These are phyloP conservation scores for Drosophila putrida DNA, from an alignment of 2,888 invertebrate species.

Conservation along the genomic window DNA sequence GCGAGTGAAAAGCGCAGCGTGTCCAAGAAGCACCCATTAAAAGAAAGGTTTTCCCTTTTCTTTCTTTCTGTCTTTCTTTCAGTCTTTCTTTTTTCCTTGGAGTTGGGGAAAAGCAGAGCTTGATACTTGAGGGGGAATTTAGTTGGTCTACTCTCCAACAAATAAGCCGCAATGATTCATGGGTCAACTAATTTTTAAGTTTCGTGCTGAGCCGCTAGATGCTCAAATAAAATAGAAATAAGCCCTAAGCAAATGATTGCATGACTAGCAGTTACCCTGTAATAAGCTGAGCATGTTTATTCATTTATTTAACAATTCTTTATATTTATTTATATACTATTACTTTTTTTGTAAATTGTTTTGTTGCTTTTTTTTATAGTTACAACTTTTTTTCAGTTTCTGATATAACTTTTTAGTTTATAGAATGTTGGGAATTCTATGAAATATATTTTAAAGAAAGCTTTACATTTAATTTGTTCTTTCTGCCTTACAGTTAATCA, in stretches of 20 bases:
- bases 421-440: background rate
- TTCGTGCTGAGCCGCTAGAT: constrained; percentile 44
- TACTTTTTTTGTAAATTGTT: too few relatives aligned
- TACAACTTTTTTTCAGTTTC: background rate
- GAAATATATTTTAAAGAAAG: background rate
- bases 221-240: background rate
- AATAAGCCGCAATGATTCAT: constrained; percentile 49
- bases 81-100: background rate
- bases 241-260: background rate
- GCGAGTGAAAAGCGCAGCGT: constrained; percentile 55
- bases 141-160: constrained; percentile 20
- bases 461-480: too few relatives aligned
- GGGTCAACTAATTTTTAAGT: constrained; percentile 48
- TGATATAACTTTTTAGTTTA: background rate
- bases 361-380: too few relatives aligned
- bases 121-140: background rate
- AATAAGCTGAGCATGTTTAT: background rate
- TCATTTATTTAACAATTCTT: background rate
- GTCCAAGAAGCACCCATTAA: constrained; percentile 40
- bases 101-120: background rate
- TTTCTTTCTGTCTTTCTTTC: constrained; percentile 16
- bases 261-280: constrained; percentile 12
- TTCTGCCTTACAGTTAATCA: too few relatives aligned
- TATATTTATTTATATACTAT: background rate
- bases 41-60: constrained; percentile 26